These are phyloP conservation scores for Drosophila kanapiae DNA, from an alignment of 1,140 invertebrate species.

Conservation along the genomic window DNA sequence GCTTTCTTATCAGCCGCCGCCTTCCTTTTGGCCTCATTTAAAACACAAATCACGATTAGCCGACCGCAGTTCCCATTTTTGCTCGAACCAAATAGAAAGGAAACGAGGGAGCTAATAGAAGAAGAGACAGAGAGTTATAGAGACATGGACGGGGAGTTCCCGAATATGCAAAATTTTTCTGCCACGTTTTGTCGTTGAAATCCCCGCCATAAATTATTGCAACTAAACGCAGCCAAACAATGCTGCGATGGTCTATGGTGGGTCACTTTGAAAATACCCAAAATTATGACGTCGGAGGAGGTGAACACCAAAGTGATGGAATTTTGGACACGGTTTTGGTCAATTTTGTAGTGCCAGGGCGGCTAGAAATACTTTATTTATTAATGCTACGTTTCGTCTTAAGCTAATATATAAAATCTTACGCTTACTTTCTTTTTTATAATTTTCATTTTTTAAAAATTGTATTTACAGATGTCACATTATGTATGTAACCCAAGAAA, in stretches of 20 bases:
- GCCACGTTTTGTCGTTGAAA: constrained; percentile 38
- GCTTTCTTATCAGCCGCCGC: constrained; percentile 3
- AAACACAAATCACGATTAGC: constrained; percentile 78
- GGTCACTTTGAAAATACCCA: constrained; percentile 53
- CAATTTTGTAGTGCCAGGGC: not conserved
- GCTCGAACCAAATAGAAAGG: constrained; percentile 6
- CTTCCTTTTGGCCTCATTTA: constrained; percentile 41
- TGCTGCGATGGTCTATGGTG: constrained; percentile 42
- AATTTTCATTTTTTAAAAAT: no score
- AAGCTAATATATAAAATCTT: no score
- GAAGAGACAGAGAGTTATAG: not conserved
- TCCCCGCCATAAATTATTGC: constrained; percentile 64
- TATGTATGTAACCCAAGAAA: no score
- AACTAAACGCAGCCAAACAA: constrained; percentile 65
- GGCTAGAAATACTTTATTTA: not conserved
- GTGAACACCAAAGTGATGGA: not conserved
- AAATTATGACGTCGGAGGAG: constrained; percentile 65
- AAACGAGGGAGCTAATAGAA: not conserved
- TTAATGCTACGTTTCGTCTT: no score
- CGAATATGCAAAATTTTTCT: constrained; percentile 45
- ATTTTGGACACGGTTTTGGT: not conserved
- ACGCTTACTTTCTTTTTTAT: no score
- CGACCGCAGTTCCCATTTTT: constrained; percentile 49
- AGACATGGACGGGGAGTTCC: constrained; percentile 1
- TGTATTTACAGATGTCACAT: no score